Conservation (phyloP, 2,113 vertebrate genomes). For the Ploceus nigricollis region DNA sequence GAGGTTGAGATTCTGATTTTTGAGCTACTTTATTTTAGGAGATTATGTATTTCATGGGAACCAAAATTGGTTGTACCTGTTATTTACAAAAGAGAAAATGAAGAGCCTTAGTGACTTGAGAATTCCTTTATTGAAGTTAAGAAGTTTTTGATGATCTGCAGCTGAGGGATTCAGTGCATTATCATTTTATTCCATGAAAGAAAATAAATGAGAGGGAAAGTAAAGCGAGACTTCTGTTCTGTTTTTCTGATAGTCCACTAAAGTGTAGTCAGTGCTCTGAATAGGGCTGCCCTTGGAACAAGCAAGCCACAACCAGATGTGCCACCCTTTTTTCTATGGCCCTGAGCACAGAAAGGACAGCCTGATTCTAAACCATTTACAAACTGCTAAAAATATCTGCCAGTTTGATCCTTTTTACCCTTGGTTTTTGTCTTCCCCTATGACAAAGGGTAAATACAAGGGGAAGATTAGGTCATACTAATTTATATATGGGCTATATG, state of each 20-base stretch:
- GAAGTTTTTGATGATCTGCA: not conserved
- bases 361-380: not conserved
- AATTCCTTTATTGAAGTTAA: not conserved
- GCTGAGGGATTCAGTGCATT: not conserved
- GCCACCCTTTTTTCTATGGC: not conserved
- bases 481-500: not conserved
- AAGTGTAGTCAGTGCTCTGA: not conserved
- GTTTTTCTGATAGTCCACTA: not conserved
- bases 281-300: not conserved
- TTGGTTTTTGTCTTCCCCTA: not conserved
- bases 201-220: not conserved
- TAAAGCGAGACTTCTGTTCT: not conserved
- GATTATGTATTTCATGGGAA: not conserved
- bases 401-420: slow-evolving; percentile 7
- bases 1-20: not conserved
- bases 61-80: not conserved
- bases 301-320: not conserved
- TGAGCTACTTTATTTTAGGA: not conserved
- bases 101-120: not conserved
- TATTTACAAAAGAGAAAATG: not conserved
- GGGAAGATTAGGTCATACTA: not conserved
- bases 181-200: not conserved
- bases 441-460: not conserved
- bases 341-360: not conserved
- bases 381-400: not conserved